Evolutionary conservation across 2,113 vertebrate genomes (phyloP).

Genomic region (Siphamia tubifer): DNA sequence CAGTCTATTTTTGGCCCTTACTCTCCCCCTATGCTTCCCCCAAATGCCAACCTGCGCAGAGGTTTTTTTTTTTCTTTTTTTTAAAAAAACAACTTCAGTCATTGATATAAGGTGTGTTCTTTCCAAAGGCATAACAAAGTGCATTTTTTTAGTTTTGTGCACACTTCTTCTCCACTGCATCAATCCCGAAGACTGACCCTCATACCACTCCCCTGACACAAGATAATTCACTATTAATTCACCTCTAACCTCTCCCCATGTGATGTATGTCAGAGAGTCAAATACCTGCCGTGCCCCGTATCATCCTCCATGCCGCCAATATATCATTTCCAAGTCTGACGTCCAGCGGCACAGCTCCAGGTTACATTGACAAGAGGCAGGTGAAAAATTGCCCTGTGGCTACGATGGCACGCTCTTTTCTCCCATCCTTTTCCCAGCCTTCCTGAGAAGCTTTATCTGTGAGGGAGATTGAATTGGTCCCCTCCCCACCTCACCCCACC

Average conservation of each 20-base stretch:
- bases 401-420: neutral
- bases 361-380: constrained; percentile 47
- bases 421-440: constrained; percentile 6
- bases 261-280: constrained; percentile 58
- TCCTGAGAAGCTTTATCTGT: constrained; percentile 19
- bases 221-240: constrained; percentile 51
- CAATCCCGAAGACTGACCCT: neutral
- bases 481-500: no score
- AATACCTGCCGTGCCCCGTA: constrained; percentile 6
- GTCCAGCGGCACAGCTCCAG: neutral
- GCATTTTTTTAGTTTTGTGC: neutral
- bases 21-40: neutral
- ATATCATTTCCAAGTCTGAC: constrained; percentile 36
- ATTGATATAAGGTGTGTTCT: constrained; percentile 37
- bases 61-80: constrained; percentile 6
- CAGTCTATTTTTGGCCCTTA: constrained; percentile 42
- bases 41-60: constrained; percentile 26
- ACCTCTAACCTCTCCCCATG: constrained; percentile 49
- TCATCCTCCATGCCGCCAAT: constrained; percentile 5
- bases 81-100: constrained; percentile 16
- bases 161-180: neutral
- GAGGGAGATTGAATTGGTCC: constrained; percentile 52
- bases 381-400: constrained; percentile 45
- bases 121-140: constrained; percentile 13
- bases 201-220: neutral